Evolutionary conservation across 2,113 vertebrate genomes (phyloP), one percentile per base, ranked within the genome.

Genomic region (Numida meleagris): DNA sequence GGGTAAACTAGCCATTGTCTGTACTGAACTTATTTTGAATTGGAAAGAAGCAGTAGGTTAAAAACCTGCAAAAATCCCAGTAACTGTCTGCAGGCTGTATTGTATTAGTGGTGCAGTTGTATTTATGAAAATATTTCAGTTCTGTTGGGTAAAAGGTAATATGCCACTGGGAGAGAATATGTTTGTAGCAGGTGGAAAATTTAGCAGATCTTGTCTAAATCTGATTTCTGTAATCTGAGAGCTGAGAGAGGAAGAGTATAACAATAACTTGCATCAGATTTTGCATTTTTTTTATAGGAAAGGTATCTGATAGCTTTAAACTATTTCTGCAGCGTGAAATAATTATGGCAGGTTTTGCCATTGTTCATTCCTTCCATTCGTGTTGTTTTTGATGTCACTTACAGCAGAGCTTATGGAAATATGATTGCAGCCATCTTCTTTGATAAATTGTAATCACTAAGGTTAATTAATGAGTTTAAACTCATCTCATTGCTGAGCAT

Each of bases 381-480:
- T 5, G 0, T 40, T 38, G 19, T 2, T 48, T 95, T 81, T 68
- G 4, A 62, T 91, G 88, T 90, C 36, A 23, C 14, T 72, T n/a
- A 33, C 18, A 59, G 43, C 33, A 55, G 36, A 42, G 40, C 14
- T 53, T 63, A 45, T n/a, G 34, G 46, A 25, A 63, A 63, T 38
- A 34, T 16, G 63, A 84, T 40, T 78, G 40, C 79, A 68, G 33
- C 71, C 45, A 53, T 92, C 33, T 19, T 90, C 67, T 68, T 19
- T 85, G 40, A 38, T 71, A 36, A 27, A 14, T 57, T 86, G 43
- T 76, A 71, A n/a, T 75, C 51, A 18, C 48, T 45, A 2, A 55
- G 25, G 48, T 81, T 82, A 66, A 82, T 87, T 82, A 89, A 82
- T 70, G 82, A 48, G 10, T 93, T 89, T 71, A 91, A 82, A 90